Base-by-base conservation (phyloP, 2,888 invertebrate genomes). In the Leucophenga maculata region DNA sequence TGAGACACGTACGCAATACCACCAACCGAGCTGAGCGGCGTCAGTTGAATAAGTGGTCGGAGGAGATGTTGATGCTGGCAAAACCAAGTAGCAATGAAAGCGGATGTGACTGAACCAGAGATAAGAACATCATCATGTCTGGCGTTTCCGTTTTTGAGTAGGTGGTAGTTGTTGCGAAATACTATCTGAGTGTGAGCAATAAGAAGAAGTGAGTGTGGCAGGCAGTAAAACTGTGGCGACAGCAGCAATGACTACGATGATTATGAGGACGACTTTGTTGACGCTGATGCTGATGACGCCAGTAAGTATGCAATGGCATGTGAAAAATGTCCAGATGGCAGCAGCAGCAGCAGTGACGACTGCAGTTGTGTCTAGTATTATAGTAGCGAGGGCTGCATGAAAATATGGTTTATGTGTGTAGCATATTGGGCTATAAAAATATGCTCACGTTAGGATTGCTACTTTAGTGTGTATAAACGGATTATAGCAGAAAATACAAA, bases 281-380 rank as follows among this genome's bases (percentile, higher is more conserved):
- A 39, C 11, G 39, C 3, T 32, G 32, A 11, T 39, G 39, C 8
- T 6, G 39, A 39, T 39, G 54, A 57, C 46, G 59, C 46, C 67
- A 22, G 57, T 22, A 59, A 60, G 60, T 68, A 67, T 59, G 60
- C 60, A 48, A 68, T 60, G 60, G 60, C 8, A 66, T 55, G 32
- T 66, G 66, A 31, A 54, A 50, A 66, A 66, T 66, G 66, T 65
- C 65, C 66, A 54, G 66, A 39, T 55, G 39, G 13, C 44, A 54
- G 22, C n/a, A 66, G 66, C 20, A 55, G 13, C 44, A 54, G 22
- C n/a, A 66, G 66, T 14, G 46, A 26, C 54, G 31, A 66, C 22
- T 62, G 18, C 44, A 20, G 46, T 20, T 16, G 46, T 39, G 39
- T 39, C 1, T 2, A 26, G 4, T 2, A 26, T 26, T 4, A 4